These are phyloP conservation scores for Agrypnus murinus DNA, from an alignment of 2,888 invertebrate genomes.

Conservation along the genomic window DNA sequence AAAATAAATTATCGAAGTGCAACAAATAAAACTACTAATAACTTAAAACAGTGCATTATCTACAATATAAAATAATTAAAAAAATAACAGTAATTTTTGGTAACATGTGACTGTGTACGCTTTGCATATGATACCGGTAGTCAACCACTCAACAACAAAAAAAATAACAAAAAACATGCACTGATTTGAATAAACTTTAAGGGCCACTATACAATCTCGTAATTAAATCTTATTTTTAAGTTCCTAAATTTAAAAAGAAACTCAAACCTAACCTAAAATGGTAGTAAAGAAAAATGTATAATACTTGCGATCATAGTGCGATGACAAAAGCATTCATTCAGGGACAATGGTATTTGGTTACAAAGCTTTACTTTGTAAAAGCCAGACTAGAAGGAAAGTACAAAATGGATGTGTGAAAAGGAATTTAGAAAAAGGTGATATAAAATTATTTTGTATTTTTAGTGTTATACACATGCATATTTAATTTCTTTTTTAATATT, in stretches of 20 bases:
- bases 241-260: conserved; percentile 35
- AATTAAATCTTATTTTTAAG: conserved; percentile 28
- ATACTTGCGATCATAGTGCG: conserved; percentile 67
- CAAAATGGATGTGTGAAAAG: neutral
- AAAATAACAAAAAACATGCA: conserved; percentile 65
- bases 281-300: conserved; percentile 55
- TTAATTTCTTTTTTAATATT: too few relatives aligned
- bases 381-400: conserved; percentile 47
- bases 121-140: conserved; percentile 54
- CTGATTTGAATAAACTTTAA: conserved; percentile 45
- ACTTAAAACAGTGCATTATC: conserved; percentile 57
- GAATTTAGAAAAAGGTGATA: neutral
- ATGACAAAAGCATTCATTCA: conserved; percentile 57
- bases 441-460: conserved; percentile 18
- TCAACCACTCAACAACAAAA: conserved; percentile 64
- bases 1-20: conserved; percentile 57
- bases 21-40: conserved; percentile 59
- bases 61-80: conserved; percentile 57
- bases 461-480: conserved; percentile 49
- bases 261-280: conserved; percentile 44
- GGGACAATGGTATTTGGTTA: conserved; percentile 39
- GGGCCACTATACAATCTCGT: conserved; percentile 38
- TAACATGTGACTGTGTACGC: conserved; percentile 56
- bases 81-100: conserved; percentile 62
- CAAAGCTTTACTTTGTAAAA: conserved; percentile 45